Evolutionary conservation across 2,113 vertebrate species (phyloP).

Genomic region (Burhinus bistriatus): DNA sequence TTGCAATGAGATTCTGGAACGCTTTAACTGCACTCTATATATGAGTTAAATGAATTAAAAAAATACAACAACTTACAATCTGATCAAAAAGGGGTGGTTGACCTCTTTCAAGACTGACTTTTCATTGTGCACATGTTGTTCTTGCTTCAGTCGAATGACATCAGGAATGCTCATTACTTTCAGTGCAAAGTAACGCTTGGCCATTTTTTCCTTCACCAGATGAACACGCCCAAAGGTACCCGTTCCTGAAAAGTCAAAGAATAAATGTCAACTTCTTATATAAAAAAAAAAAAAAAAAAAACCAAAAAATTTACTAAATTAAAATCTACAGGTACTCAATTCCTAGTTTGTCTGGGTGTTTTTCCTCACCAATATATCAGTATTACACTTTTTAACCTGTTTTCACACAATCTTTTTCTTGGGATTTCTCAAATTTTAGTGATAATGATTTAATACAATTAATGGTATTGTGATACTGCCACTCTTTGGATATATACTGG

Average conservation of each 20-base stretch:
- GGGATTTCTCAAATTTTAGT: not conserved
- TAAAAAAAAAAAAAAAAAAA: not conserved
- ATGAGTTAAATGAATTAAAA: not conserved
- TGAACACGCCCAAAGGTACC: constrained; percentile 95
- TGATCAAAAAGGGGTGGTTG: constrained; percentile 90
- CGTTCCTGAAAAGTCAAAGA: constrained; percentile 76
- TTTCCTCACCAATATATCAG: not conserved
- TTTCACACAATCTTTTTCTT: not conserved
- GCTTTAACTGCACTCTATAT: not conserved
- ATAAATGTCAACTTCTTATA: not conserved
- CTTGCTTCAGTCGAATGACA: constrained; percentile 94
- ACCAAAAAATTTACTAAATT: not conserved
- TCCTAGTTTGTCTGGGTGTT: not conserved
- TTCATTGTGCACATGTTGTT: constrained; percentile 95
- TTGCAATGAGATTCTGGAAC: not conserved
- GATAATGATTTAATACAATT: not conserved
- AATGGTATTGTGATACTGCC: not conserved
- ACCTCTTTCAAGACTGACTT: constrained; percentile 92
- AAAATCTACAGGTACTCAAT: not conserved
- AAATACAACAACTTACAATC: constrained; percentile 81
- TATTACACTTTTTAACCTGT: not conserved
- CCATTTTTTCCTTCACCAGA: constrained; percentile 86
- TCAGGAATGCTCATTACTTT: constrained; percentile 97
- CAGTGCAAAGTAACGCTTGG: constrained; percentile 83
- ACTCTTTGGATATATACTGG: not conserved